Percentiles rank a stretch among this genome's conserved stretches.
Conservation (phyloP, 2,113 vertebrate species). For the Castor canadensis region DNA sequence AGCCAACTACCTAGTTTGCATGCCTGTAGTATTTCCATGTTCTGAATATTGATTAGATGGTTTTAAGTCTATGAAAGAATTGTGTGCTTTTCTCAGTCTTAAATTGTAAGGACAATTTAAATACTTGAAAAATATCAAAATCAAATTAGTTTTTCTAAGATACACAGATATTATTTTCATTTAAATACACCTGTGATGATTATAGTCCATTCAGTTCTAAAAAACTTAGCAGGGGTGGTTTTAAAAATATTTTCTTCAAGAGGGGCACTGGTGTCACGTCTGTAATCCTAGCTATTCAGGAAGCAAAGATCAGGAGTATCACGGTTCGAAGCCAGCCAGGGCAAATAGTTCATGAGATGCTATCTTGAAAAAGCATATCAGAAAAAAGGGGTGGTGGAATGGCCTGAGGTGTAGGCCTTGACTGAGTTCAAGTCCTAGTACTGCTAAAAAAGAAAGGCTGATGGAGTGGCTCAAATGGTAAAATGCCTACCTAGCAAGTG, state of each 20-base stretch:
- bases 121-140: slow-evolving; percentile 29
- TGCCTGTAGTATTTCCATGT: slow-evolving; percentile 49
- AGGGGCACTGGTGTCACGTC: too few relatives aligned
- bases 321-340: too few relatives aligned
- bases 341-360: too few relatives aligned
- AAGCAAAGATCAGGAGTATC: too few relatives aligned
- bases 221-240: neutral
- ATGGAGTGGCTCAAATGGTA: too few relatives aligned
- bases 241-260: slow-evolving; percentile 9
- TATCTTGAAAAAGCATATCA: too few relatives aligned
- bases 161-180: neutral
- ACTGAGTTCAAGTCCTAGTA: too few relatives aligned
- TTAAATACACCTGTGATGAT: neutral
- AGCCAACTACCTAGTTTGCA: slow-evolving; percentile 47
- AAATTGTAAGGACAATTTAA: slow-evolving; percentile 9
- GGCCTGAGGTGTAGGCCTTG: too few relatives aligned
- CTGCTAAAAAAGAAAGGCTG: too few relatives aligned
- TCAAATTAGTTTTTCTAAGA: slow-evolving; percentile 15
- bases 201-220: neutral
- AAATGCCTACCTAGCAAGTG: too few relatives aligned
- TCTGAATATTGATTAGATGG: slow-evolving; percentile 51
- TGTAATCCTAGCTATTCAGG: too few relatives aligned
- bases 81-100: neutral
- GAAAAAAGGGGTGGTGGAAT: too few relatives aligned
- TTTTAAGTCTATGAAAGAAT: slow-evolving; percentile 45